Base-by-base conservation (phyloP, 2,888 invertebrate species). In the Disparrhopalites patrizii region DNA sequence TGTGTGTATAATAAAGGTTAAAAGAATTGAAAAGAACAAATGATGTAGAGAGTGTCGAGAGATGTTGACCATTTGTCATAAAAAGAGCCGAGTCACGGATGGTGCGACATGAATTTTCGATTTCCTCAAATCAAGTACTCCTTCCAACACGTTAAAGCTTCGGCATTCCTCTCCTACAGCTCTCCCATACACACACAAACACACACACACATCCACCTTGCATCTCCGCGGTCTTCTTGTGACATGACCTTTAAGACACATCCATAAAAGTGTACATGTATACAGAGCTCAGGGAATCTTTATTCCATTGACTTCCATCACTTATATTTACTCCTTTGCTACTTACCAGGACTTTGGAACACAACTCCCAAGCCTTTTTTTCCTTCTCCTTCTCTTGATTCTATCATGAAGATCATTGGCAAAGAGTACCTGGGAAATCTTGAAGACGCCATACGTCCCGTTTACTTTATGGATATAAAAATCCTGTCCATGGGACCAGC, bases 1-100 rank as follows among this genome's bases (percentile, higher is more conserved):
- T n/a, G 31, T n/a, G 13, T 31, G 15, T 36, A 55, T 36, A 63
- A 28, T 36, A 63, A 18, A 63, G 63, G 54, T 63, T 54, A 63
- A 38, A 63, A 55, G 63, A 57, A 67, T 31, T 62, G 62, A 67
- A 67, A 62, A 62, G 62, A 47, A 67, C 62, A 63, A 67, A 67
- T 63, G 62, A 56, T 61, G 52, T 55, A 28, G 50, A 62, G 47
- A 58, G 67, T 62, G 67, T 67, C 50, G 57, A 62, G 67, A 67
- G 67, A 62, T 58, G 62, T 57, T 52, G 47, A 68, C 65, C 68
- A 68, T 68, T 68, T 68, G 68, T 68, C 68, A 68, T 68, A 66
- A 63, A 63, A 68, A 68, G 66, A 68, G 66, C 68, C 65, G 65
- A 66, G 65, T 68, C 68, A 68, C 65, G 55, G 68, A 61, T 62